These are phyloP conservation scores for Stenurella melanura DNA, from an alignment of 2,888 invertebrate species.

Conservation along the genomic window DNA sequence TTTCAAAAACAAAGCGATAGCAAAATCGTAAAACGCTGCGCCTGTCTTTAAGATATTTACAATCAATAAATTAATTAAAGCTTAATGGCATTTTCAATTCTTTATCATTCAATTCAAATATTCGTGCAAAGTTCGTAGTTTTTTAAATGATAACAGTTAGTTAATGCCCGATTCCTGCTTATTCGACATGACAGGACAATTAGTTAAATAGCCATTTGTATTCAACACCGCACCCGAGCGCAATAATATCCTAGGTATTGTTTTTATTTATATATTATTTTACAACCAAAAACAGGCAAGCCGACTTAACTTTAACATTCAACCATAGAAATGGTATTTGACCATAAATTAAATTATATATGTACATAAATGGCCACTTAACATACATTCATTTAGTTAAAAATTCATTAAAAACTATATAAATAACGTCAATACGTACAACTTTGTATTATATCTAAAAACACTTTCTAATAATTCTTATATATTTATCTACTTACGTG, in stretches of 20 bases:
- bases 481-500: not conserved
- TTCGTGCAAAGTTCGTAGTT: not conserved
- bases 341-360: not conserved
- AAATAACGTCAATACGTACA: not conserved
- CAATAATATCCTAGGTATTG: slow-evolving; percentile 2
- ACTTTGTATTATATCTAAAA: not conserved
- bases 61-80: too few relatives aligned
- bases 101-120: not conserved
- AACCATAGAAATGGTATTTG: not conserved
- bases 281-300: slow-evolving; percentile 1
- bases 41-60: too few relatives aligned
- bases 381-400: not conserved
- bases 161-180: not conserved
- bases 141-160: not conserved
- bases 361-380: slow-evolving; percentile 1
- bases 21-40: too few relatives aligned
- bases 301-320: not conserved
- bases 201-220: slow-evolving; percentile 7
- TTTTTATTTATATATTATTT: slow-evolving; percentile 1
- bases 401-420: slow-evolving; percentile 1
- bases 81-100: not conserved
- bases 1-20: too few relatives aligned
- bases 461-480: not conserved
- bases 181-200: slow-evolving; percentile 1
- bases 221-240: not conserved